Percentiles rank a stretch among this genome's conserved stretches.
phyloP scores from a whole-genome alignment of 2,888 invertebrate genomes.

The Heliothis peltigera region DNA sequence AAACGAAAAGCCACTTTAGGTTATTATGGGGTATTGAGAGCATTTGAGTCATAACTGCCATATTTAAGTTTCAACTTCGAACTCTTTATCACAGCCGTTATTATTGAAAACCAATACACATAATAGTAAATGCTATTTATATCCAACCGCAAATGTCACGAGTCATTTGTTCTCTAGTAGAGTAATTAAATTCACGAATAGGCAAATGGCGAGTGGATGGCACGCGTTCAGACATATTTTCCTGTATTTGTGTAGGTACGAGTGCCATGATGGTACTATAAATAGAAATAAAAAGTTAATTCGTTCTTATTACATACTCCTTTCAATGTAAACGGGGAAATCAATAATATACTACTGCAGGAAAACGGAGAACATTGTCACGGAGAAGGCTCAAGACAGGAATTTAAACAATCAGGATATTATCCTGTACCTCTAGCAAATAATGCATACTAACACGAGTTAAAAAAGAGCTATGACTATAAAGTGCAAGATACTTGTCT shows the following conservation, averaged over 20 bases:
- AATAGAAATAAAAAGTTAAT: too few species aligned
- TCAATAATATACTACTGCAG: too few species aligned
- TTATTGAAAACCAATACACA: neutral
- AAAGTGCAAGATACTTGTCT: too few species aligned
- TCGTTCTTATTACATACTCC: too few species aligned
- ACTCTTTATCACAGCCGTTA: neutral
- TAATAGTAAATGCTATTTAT: slow-evolving; percentile 6
- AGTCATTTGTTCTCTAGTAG: slow-evolving; percentile 11
- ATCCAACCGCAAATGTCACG: slow-evolving; percentile 26
- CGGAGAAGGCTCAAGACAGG: too few species aligned
- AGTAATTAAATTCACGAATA: neutral
- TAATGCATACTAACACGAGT: too few species aligned
- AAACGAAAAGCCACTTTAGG: neutral
- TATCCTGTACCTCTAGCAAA: too few species aligned
- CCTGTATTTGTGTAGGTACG: neutral
- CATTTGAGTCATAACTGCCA: slow-evolving; percentile 12
- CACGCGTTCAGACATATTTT: slow-evolving; percentile 5
- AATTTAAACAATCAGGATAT: too few species aligned
- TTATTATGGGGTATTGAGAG: neutral
- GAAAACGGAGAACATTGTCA: too few species aligned
- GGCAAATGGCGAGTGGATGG: neutral
- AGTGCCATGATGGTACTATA: too few species aligned
- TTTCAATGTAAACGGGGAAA: too few species aligned
- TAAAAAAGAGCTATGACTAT: too few species aligned
- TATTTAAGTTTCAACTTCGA: neutral